A percentile compares a stretch with the other conserved stretches of the same genome.
Conservation (phyloP, 2,113 vertebrate genomes). For the Pluvialis apricaria region DNA sequence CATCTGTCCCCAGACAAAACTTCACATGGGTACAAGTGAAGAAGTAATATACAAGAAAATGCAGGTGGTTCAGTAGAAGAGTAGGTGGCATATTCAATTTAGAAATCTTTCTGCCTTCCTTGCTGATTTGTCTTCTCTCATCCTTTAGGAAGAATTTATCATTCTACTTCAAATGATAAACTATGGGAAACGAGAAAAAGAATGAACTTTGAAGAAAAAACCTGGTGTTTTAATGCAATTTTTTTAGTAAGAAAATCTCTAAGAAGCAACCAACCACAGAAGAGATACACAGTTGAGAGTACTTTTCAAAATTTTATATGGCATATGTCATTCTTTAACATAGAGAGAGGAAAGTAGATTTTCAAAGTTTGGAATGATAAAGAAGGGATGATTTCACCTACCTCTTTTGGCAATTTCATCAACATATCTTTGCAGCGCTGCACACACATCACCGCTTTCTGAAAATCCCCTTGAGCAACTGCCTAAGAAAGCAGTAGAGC, state of each 20-base stretch:
- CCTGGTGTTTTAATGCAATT: not conserved
- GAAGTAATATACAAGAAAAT: not conserved
- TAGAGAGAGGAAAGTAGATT: not conserved
- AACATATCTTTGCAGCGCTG: conserved; percentile 90
- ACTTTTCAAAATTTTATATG: not conserved
- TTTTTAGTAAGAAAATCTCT: not conserved
- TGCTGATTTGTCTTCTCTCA: not conserved
- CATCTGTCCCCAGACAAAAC: not conserved
- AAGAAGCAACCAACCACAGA: not conserved
- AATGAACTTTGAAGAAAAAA: not conserved
- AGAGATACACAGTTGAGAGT: not conserved
- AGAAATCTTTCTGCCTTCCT: not conserved
- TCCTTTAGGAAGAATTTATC: not conserved
- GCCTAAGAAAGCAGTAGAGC: conserved; percentile 75
- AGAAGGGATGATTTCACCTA: conserved; percentile 59
- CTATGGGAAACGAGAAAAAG: not conserved
- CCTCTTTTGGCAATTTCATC: conserved; percentile 84
- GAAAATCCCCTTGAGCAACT: conserved; percentile 80
- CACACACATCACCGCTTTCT: conserved; percentile 73
- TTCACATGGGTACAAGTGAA: not conserved
- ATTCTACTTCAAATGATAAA: not conserved
- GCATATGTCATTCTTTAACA: not conserved
- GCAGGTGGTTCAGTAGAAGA: not conserved
- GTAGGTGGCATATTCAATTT: not conserved
- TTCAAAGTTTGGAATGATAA: conserved; percentile 9